Evolutionary conservation across 2,113 vertebrate genomes (phyloP).

Genomic region (Ictalurus punctatus): DNA sequence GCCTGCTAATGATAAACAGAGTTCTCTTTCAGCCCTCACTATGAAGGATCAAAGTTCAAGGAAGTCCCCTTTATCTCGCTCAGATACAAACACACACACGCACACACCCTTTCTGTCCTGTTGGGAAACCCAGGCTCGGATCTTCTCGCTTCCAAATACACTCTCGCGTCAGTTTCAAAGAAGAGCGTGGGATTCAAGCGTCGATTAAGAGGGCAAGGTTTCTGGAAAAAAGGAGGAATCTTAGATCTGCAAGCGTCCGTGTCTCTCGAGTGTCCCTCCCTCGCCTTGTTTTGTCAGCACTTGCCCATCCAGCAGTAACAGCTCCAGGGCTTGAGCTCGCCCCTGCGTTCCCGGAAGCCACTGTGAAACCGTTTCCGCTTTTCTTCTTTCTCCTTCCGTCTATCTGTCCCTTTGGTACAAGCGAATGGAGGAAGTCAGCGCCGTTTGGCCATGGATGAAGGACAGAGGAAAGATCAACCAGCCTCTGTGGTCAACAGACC

Average conservation of each 20-base stretch:
- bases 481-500: slow-evolving; percentile 52
- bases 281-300: slow-evolving; percentile 69
- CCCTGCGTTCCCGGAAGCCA: slow-evolving; percentile 61
- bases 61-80: slow-evolving; percentile 45
- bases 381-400: slow-evolving; percentile 55
- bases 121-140: slow-evolving; percentile 55
- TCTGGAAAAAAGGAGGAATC: slow-evolving; percentile 33
- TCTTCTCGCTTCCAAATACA: slow-evolving; percentile 46
- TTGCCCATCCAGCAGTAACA: slow-evolving; percentile 69
- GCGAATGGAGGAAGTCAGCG: slow-evolving; percentile 22
- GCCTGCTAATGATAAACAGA: slow-evolving; percentile 52
- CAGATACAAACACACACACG: neutral
- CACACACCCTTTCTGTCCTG: slow-evolving; percentile 41
- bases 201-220: neutral
- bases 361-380: slow-evolving; percentile 34
- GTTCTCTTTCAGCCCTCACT: slow-evolving; percentile 46
- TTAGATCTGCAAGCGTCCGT: slow-evolving; percentile 22
- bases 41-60: slow-evolving; percentile 64
- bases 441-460: slow-evolving; percentile 13
- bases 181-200: neutral
- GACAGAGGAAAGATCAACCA: slow-evolving; percentile 41
- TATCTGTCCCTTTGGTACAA: slow-evolving; percentile 46
- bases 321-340: slow-evolving; percentile 64
- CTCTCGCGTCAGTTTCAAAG: slow-evolving; percentile 40
- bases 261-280: slow-evolving; percentile 34